phyloP scores from a whole-genome alignment of 2,113 vertebrate species.

The Amazona vittata region DNA sequence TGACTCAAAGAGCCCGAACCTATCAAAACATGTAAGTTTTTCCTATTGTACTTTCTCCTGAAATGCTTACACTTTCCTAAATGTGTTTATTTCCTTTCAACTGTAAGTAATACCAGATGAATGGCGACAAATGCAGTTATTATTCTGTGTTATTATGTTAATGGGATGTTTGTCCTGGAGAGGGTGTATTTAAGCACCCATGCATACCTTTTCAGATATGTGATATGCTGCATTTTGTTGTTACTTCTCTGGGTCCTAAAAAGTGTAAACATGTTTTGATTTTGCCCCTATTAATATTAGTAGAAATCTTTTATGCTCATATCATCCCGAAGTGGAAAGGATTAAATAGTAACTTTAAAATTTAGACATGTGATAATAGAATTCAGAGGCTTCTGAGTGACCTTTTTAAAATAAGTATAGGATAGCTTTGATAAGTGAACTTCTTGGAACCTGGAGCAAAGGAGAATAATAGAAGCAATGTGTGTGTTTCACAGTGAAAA shows the following conservation, averaged over 20 bases:
- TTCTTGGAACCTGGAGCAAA: neutral
- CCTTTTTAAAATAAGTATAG: neutral
- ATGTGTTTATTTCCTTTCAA: neutral
- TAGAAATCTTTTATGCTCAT: neutral
- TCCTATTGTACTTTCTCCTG: neutral
- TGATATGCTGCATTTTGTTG: neutral
- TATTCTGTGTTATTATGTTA: neutral
- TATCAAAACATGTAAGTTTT: conserved; percentile 94
- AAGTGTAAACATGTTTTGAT: neutral
- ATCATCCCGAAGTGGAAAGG: neutral
- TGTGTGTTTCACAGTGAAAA: neutral
- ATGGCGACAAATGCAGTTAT: neutral
- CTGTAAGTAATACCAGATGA: neutral
- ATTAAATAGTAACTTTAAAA: neutral
- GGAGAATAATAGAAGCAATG: neutral
- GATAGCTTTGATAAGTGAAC: neutral
- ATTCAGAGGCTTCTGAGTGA: neutral
- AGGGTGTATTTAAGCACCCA: neutral
- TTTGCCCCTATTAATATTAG: neutral
- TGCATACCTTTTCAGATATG: neutral
- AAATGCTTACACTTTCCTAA: neutral
- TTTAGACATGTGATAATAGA: neutral
- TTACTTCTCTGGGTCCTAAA: neutral
- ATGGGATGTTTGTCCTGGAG: neutral
- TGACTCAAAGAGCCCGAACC: conserved; percentile 95